Evolutionary conservation across 1,140 invertebrate species (phyloP), one percentile per base, ranked within the genome.

Genomic region (Harpegnathos saltator): DNA sequence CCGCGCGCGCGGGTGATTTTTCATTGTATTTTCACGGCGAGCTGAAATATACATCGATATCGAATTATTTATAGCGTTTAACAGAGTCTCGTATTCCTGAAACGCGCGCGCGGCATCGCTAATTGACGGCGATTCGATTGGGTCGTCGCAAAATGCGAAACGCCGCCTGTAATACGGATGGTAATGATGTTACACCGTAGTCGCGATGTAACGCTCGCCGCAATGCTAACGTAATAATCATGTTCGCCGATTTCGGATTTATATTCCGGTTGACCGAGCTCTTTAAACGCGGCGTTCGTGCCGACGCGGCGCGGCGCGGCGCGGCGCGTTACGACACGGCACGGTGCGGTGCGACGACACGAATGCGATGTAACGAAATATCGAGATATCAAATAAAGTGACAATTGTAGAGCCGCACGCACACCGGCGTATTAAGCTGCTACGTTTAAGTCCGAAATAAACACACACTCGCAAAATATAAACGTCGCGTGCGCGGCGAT

Each of bases 221-320:
- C 52, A 80, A 80, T 1, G 52, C 14, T 80, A 80, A 80, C 75
- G 54, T 80, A 80, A 80, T 80, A 80, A 69, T 71, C 65, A 58
- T 80, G 33, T 71, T 14, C 52, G 22, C 17, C 75, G 75, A 80
- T 80, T 80, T 80, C 52, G 52, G 54, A 80, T 69, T 80, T 80
- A 71, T 24, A 38, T 69, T 80, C 24, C 54, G 22, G 12, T 52
- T 38, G 54, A 71, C 24, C 65, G 52, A n/a, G 22, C 68, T 33
- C 75, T 80, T 80, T 80, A 44, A 44, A 71, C 24, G 12, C 33
- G 29, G 22, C 44, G 69, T 80, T 24, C n/a, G 38, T 69, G 69
- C 3, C 38, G 38, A 9, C 38, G 9, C 38, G 38, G 9, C 38
- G 38, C 38, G 38, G 38, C 7, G 38, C 9, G 3, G 3, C 33